Conservation (phyloP, 2,113 vertebrate genomes). For the Callorhinus ursinus region DNA sequence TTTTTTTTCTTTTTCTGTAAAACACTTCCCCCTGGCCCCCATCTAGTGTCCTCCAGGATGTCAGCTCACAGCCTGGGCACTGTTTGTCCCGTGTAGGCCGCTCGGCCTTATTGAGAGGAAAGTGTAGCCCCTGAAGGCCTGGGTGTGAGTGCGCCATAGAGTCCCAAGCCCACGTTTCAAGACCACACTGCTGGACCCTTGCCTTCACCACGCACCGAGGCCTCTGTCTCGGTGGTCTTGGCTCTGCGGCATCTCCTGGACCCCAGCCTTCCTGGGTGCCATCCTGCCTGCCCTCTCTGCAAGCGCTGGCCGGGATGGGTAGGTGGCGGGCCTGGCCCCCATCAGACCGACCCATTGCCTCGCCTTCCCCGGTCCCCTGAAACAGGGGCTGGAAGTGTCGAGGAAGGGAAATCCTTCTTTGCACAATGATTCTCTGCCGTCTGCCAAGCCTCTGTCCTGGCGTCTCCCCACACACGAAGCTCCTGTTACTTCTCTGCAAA, state of each 20-base stretch:
- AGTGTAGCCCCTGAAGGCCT: fast-evolving
- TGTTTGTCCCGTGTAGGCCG: fast-evolving
- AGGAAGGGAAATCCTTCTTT: not conserved
- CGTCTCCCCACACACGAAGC: too few relatives aligned
- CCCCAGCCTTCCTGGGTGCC: not conserved
- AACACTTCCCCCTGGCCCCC: not conserved
- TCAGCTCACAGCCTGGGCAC: not conserved
- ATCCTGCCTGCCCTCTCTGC: fast-evolving
- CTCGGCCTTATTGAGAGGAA: fast-evolving
- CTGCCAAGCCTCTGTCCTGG: not conserved
- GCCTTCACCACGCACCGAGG: fast-evolving
- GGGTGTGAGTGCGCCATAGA: fast-evolving
- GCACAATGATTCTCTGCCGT: fast-evolving
- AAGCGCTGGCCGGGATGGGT: fast-evolving
- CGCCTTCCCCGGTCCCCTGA: fast-evolving
- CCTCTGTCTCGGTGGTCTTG: not conserved
- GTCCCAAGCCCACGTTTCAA: fast-evolving
- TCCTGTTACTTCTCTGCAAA: fast-evolving
- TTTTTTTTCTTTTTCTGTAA: not conserved
- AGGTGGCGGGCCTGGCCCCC: fast-evolving
- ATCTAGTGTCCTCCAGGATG: fast-evolving
- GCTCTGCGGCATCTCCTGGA: fast-evolving
- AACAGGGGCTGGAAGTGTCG: fast-evolving
- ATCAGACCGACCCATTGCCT: fast-evolving
- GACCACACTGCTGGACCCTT: not conserved